Base-by-base conservation (phyloP, 1,140 invertebrate genomes). In the Linepithema humile region DNA sequence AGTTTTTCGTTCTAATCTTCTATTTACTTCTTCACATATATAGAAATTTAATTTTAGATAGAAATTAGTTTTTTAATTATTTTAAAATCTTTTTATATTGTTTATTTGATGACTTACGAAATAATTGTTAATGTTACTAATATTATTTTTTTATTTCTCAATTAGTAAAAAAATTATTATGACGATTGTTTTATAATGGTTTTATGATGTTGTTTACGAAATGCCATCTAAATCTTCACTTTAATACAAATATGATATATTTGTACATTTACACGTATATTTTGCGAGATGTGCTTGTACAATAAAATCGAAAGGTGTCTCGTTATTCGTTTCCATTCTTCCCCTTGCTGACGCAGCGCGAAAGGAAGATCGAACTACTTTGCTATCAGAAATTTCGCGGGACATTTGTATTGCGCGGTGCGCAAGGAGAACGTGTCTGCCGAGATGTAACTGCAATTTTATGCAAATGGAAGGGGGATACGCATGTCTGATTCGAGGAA, bases 371-470 rank as follows among this genome's bases (percentile, higher is more conserved):
- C 64, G 75, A 80, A 80, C 64, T 80, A 80, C 50, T 80, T 55
- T 80, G 43, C 75, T 80, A 80, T 80, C 75, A 80, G 75, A 80
- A 80, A 80, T 80, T 80, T 80, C 38, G 48, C 48, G 64, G 32
- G 75, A 78, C 75, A 53, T 78, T 69, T 48, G 23, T 78, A 78
- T 69, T 69, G 75, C 59, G 45, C 35, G 75, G 75, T 35, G 48
- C 38, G 75, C 65, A 70, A 80, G 75, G 75, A 70, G 70, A 80
- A 80, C 75, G 75, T 80, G 75, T 80, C 75, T 80, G 48, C 64
- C 64, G 23, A 80, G 75, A 80, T 80, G 75, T 80, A 80, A 80
- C 75, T 80, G 75, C 75, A 80, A 80, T 80, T 80, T 80, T 80
- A 80, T 80, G 75, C 64, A 80, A 80, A 80, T 80, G 48, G 75